A percentile compares a stretch with the other conserved stretches of the same genome.
Conservation (phyloP, 2,888 invertebrate genomes). For the Cremastinae sp. region DNA sequence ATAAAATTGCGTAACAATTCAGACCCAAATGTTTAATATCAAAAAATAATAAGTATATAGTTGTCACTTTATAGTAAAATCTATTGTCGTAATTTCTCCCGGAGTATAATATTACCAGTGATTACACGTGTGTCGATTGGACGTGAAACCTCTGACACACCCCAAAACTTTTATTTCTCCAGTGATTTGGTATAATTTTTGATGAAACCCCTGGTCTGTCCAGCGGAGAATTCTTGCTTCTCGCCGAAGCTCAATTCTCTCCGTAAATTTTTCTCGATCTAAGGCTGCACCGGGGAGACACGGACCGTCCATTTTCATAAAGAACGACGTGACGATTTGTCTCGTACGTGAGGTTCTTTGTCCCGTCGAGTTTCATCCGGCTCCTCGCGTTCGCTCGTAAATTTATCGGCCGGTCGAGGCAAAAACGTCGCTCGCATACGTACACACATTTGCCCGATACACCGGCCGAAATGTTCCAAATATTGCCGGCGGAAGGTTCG, state of each 20-base stretch:
- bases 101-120: too few species aligned
- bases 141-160: too few species aligned
- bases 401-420: slow-evolving; percentile 54
- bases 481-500: not conserved
- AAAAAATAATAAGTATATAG: too few species aligned
- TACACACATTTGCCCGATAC: slow-evolving; percentile 13
- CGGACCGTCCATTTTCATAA: slow-evolving; percentile 71
- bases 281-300: slow-evolving; percentile 60
- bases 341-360: slow-evolving; percentile 65
- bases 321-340: slow-evolving; percentile 64
- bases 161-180: too few species aligned
- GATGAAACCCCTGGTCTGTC: too few species aligned
- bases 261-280: slow-evolving; percentile 42
- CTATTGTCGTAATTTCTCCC: too few species aligned
- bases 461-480: not conserved
- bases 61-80: too few species aligned
- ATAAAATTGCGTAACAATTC: too few species aligned
- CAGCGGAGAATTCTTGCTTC: too few species aligned
- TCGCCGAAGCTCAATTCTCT: slow-evolving; percentile 23
- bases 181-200: too few species aligned
- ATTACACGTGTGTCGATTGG: too few species aligned
- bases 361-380: slow-evolving; percentile 41
- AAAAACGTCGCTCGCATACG: slow-evolving; percentile 44
- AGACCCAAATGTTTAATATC: too few species aligned
- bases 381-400: slow-evolving; percentile 35